Base-by-base conservation (phyloP, 2,888 invertebrate species). In the Coenonympha arcania region DNA sequence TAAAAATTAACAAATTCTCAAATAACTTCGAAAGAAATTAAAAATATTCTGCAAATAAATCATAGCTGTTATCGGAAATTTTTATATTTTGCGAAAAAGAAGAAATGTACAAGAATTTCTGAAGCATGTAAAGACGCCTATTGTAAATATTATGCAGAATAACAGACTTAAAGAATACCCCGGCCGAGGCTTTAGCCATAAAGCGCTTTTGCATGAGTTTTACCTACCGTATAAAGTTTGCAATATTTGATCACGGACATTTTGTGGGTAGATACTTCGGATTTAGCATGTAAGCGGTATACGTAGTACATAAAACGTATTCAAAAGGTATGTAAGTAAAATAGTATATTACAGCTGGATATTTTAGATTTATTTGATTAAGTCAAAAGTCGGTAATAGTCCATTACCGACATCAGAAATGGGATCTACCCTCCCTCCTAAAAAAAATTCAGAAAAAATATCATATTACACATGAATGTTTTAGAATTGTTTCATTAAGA, bases 151-250 rank as follows among this genome's bases (percentile, higher is more conserved):
- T 16, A 41, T 28, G 41, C 19, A 30, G 41, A 19, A 41, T 41
- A 41, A 18, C 26, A 30, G 18, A 19, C 41, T 41, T 30, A 19
- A 41, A 19, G 40, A 15, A 39, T 39, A 22, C 16, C 24, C 26
- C 24, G 40, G 16, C 24, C 4, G 3, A 18, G 18, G 37, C 11
- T 39, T 3, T 9, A 24, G 28, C 28, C 28, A 41, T 41, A 43
- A 39, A 43, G 30, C 42, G 31, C 20, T 22, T 33, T 43, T 31
- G 13, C 20, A 31, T 20, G 31, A 22, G 42, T n/a, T n/a, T n/a
- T n/a, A n/a, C n/a, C n/a, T n/a, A n/a, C n/a, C n/a, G 30, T 31
- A 43, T 31, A 20, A 42, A 31, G 31, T 33, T 31, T 20, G 15
- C 22, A 22, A 43, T 31, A 22, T 43, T 31, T 31, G 42, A 33